Conservation (phyloP, 2,113 vertebrate genomes). For the Calyptommatus sinebrachiatus region DNA sequence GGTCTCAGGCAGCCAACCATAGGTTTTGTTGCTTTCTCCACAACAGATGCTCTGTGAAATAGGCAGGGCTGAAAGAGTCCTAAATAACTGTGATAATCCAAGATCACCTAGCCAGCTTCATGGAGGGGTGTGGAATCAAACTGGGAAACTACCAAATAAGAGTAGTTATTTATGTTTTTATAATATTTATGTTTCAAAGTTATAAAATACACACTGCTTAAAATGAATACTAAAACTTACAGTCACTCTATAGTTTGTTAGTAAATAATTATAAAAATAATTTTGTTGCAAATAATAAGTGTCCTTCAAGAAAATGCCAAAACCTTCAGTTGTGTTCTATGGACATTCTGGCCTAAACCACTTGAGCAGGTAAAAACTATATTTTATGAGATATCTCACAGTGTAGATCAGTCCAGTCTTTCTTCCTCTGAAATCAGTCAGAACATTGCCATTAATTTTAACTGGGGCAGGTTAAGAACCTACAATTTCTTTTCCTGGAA, state of each 20-base stretch:
- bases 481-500: constrained; percentile 16
- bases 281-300: not conserved
- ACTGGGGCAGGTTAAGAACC: constrained; percentile 1
- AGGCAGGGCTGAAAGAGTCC: too few relatives aligned
- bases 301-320: not conserved
- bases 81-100: too few relatives aligned
- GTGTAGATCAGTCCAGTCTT: constrained; percentile 10
- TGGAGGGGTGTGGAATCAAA: not conserved
- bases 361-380: not conserved
- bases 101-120: too few relatives aligned
- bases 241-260: not conserved
- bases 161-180: too few relatives aligned
- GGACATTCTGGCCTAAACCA: not conserved
- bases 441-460: constrained; percentile 26
- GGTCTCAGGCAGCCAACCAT: too few relatives aligned
- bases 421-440: constrained; percentile 1
- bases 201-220: too few relatives aligned
- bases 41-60: too few relatives aligned
- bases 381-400: constrained; percentile 2
- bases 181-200: too few relatives aligned
- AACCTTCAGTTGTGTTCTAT: not conserved
- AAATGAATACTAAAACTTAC: too few relatives aligned
- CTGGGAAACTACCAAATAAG: not conserved
- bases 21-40: too few relatives aligned
- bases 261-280: not conserved